These are phyloP conservation scores for Brachyopa scutellaris DNA, from an alignment of 2,888 invertebrate genomes.

Conservation along the genomic window DNA sequence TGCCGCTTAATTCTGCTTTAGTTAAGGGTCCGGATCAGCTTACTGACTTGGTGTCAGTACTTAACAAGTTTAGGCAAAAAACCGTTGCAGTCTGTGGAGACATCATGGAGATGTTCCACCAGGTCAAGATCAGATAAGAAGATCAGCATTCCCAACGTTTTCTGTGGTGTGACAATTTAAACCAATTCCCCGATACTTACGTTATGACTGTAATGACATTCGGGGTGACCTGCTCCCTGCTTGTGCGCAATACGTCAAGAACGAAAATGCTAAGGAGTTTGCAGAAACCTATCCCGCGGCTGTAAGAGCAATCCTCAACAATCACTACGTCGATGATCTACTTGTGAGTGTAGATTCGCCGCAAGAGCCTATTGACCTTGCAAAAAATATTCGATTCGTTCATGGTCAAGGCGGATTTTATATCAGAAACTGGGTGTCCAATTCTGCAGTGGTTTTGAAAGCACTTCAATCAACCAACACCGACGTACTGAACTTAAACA, in stretches of 20 bases:
- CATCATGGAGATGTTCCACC: slow-evolving; percentile 33
- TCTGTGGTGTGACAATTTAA: neutral
- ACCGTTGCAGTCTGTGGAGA: slow-evolving; percentile 5
- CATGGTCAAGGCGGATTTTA: slow-evolving; percentile 14
- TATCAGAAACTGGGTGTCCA: slow-evolving; percentile 29
- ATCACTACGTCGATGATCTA: slow-evolving; percentile 27
- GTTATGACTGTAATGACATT: slow-evolving; percentile 31
- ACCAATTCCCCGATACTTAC: neutral
- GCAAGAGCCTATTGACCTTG: neutral
- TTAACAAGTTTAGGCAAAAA: slow-evolving; percentile 13
- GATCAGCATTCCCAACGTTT: slow-evolving; percentile 24
- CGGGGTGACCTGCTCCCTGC: slow-evolving; percentile 10
- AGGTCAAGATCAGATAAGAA: slow-evolving; percentile 14
- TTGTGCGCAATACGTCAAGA: slow-evolving; percentile 19
- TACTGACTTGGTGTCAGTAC: neutral
- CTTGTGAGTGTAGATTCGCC: slow-evolving; percentile 1
- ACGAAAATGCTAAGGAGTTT: slow-evolving; percentile 28
- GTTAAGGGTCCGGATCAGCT: too few species aligned
- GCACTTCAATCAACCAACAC: neutral
- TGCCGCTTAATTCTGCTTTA: slow-evolving; percentile 11
- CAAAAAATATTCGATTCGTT: neutral
- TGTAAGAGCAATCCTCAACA: slow-evolving; percentile 4
- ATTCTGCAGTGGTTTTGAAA: neutral
- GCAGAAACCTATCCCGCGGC: slow-evolving; percentile 2
- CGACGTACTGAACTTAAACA: neutral